Percentiles rank a stretch among this genome's conserved stretches.
phyloP scores from a whole-genome alignment of 2,797 vertebrate genomes.

The Catharus ustulatus region DNA sequence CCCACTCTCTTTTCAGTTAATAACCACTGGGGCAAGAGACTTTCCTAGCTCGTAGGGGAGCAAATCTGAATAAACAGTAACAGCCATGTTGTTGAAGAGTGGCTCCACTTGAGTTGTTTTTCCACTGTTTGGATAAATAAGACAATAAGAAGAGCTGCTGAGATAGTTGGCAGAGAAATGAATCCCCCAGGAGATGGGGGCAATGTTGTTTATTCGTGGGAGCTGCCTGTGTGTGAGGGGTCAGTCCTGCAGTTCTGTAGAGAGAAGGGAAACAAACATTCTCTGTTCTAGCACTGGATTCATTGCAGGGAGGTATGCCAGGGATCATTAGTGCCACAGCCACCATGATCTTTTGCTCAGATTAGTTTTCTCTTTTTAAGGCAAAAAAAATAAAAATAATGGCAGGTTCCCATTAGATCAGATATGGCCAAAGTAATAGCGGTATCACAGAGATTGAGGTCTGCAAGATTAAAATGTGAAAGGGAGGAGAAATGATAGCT shows the following conservation, averaged over 20 bases:
- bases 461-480: constrained; percentile 55
- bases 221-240: neutral
- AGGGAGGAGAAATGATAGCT: constrained; percentile 56
- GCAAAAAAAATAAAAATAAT: neutral
- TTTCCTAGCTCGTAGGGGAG: neutral
- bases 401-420: constrained; percentile 16
- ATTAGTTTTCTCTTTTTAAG: constrained; percentile 1
- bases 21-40: neutral
- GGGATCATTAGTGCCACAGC: constrained; percentile 60
- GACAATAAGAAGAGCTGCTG: constrained; percentile 27
- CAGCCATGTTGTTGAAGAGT: neutral
- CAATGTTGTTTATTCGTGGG: neutral
- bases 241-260: neutral
- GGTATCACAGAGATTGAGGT: constrained; percentile 39
- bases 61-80: constrained; percentile 1
- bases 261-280: constrained; percentile 42
- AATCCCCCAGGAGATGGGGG: neutral
- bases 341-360: constrained; percentile 14
- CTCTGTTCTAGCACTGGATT: constrained; percentile 42
- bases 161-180: neutral
- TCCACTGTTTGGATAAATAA: constrained; percentile 49
- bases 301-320: constrained; percentile 7
- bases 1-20: neutral
- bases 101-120: constrained; percentile 46
- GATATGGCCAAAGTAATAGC: constrained; percentile 40